Conservation (phyloP, 2,113 vertebrate genomes). For the Pontoporia blainvillei region DNA sequence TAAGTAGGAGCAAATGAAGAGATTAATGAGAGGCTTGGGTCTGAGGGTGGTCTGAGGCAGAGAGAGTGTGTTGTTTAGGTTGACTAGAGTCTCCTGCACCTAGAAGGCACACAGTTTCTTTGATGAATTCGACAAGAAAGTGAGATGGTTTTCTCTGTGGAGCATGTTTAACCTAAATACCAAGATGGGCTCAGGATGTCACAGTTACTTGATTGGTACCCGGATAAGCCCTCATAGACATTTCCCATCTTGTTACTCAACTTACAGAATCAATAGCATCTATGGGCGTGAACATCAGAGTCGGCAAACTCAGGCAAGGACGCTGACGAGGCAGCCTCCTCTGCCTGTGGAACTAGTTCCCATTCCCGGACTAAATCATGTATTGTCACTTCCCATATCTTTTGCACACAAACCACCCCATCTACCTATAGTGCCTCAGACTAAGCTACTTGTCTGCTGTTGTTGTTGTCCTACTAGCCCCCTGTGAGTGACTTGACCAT, state of each 20-base stretch:
- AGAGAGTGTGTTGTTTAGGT: background rate
- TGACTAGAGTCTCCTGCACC: background rate
- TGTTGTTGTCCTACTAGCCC: background rate
- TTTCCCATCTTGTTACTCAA: background rate
- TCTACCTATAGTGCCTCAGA: background rate
- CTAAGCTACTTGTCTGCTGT: background rate
- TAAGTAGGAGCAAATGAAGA: background rate
- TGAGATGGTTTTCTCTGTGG: background rate
- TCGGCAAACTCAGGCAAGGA: background rate
- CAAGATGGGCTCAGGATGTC: background rate
- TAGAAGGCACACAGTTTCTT: background rate
- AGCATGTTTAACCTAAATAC: background rate
- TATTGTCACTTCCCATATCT: background rate
- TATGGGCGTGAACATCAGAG: background rate
- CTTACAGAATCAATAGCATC: background rate
- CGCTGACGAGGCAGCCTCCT: background rate
- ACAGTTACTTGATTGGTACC: background rate
- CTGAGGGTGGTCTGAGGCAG: background rate
- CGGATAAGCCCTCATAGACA: background rate
- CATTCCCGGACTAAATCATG: background rate
- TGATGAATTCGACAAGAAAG: background rate
- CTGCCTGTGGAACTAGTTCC: background rate
- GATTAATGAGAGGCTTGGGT: background rate
- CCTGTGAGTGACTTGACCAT: background rate
- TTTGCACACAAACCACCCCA: background rate